phyloP scores from a whole-genome alignment of 2,113 vertebrate genomes.

The Xiphophorus maculatus region DNA sequence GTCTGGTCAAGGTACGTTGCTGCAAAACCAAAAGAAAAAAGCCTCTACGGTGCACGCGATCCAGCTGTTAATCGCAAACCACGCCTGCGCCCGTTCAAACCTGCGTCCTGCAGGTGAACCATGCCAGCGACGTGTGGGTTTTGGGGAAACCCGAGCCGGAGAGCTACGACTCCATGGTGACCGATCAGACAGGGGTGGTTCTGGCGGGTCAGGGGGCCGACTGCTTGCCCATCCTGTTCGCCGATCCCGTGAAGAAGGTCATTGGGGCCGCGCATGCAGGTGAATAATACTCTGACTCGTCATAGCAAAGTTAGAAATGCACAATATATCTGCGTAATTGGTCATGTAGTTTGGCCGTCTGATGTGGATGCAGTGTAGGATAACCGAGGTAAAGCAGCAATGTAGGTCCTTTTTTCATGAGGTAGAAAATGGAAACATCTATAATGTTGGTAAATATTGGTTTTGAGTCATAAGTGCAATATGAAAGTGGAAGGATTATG shows the following conservation, averaged over 20 bases:
- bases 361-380: too few species aligned
- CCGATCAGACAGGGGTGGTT: conserved; percentile 81
- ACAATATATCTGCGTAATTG: too few species aligned
- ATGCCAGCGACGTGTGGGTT: conserved; percentile 85
- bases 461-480: too few species aligned
- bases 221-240: conserved; percentile 91
- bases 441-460: too few species aligned
- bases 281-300: conserved; percentile 42
- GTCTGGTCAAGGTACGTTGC: conserved; percentile 83
- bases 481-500: too few species aligned
- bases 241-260: conserved; percentile 87
- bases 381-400: too few species aligned
- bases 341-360: too few species aligned
- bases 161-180: conserved; percentile 90
- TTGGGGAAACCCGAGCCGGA: conserved; percentile 84
- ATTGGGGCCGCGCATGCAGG: conserved; percentile 93
- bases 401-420: too few species aligned
- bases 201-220: conserved; percentile 92
- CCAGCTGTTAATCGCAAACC: background rate
- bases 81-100: background rate
- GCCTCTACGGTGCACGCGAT: background rate
- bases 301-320: too few species aligned
- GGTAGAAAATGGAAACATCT: too few species aligned
- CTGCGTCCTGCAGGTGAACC: conserved; percentile 79
- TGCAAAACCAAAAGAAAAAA: too few species aligned